phyloP scores from a whole-genome alignment of 2,113 vertebrate species.

The Gambusia holbrooki region DNA sequence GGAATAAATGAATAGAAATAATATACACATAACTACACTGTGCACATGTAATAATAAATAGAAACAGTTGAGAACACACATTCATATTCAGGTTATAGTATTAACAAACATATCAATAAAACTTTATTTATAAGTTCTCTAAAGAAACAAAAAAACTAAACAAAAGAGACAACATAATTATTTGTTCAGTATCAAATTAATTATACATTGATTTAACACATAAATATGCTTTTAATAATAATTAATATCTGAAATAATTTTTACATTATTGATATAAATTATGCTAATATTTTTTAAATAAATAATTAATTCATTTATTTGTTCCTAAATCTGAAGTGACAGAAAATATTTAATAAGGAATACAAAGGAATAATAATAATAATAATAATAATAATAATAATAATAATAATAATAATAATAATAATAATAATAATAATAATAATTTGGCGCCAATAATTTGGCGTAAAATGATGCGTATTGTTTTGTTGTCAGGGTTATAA shows the following conservation, averaged over 20 bases:
- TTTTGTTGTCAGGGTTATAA: too few relatives aligned
- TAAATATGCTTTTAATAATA: background rate
- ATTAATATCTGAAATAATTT: background rate
- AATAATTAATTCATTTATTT: too few relatives aligned
- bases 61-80: background rate
- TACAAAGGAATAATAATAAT: background rate
- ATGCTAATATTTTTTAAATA: too few relatives aligned
- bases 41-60: background rate
- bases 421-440: too few relatives aligned
- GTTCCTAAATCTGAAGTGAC: background rate
- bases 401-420: too few relatives aligned
- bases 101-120: background rate
- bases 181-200: background rate
- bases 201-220: background rate
- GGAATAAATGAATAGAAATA: background rate
- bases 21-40: background rate
- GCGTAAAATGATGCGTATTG: background rate
- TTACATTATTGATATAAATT: background rate
- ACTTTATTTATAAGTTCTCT: background rate
- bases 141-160: too few relatives aligned
- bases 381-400: background rate
- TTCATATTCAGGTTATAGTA: background rate
- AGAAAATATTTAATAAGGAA: background rate
- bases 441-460: too few relatives aligned
- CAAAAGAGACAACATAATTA: background rate